Conservation (phyloP, 2,888 invertebrate genomes). For the Platycheirus rosarum region DNA sequence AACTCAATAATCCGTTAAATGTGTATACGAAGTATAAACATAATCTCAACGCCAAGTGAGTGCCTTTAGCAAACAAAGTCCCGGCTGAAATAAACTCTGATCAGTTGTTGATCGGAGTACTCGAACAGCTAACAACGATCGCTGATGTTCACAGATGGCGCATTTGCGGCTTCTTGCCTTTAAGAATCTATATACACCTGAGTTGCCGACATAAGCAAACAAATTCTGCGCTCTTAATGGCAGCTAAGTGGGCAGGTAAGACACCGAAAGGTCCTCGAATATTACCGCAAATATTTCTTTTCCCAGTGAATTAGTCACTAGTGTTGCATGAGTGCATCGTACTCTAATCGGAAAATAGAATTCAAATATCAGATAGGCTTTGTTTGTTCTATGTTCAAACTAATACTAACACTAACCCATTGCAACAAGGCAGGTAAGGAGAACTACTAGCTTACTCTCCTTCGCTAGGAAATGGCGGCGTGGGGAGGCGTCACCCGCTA, state of each 20-base stretch:
- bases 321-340: constrained; percentile 46
- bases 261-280: constrained; percentile 52
- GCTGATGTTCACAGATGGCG: constrained; percentile 60
- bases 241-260: constrained; percentile 58
- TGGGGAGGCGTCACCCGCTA: constrained; percentile 55
- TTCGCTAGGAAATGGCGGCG: not conserved
- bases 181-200: constrained; percentile 41
- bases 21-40: constrained; percentile 77
- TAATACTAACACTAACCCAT: too few relatives aligned
- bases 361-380: not conserved
- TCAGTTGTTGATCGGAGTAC: constrained; percentile 68
- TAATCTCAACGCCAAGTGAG: constrained; percentile 63
- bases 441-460: too few relatives aligned
- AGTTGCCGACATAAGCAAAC: constrained; percentile 68
- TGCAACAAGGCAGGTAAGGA: too few relatives aligned
- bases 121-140: constrained; percentile 46
- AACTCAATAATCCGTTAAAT: constrained; percentile 82
- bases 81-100: constrained; percentile 65
- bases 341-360: constrained; percentile 15
- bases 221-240: constrained; percentile 68
- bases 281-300: constrained; percentile 61
- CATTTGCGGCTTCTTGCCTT: constrained; percentile 69
- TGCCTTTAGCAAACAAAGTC: constrained; percentile 61
- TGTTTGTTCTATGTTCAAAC: constrained; percentile 53
- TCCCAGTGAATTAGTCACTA: constrained; percentile 53